Evolutionary conservation across 53 echinoderm and acorn worm genomes (phyloP).

Genomic region (Hippasteria phrygiana): DNA sequence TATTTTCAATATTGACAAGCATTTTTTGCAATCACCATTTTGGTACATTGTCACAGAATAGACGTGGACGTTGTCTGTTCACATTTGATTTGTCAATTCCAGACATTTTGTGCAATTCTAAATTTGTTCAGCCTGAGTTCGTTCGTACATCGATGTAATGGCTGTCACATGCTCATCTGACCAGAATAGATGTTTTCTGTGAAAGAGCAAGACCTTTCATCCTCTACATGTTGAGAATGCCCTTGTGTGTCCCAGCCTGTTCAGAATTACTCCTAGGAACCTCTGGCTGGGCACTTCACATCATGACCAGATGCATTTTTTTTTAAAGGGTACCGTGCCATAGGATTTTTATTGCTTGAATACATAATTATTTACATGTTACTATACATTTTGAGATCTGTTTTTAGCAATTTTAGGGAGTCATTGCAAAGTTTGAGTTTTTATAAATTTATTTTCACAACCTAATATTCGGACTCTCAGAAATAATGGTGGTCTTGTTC

Average conservation of each 20-base stretch:
- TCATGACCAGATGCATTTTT: neutral
- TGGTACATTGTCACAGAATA: too few relatives aligned
- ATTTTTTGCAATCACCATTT: too few relatives aligned
- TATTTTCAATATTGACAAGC: too few relatives aligned
- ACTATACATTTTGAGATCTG: too few relatives aligned
- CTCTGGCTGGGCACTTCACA: neutral
- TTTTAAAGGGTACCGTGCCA: neutral
- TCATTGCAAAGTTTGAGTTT: too few relatives aligned
- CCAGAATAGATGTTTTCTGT: neutral
- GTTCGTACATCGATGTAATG: neutral
- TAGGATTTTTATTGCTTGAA: too few relatives aligned
- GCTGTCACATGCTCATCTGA: neutral
- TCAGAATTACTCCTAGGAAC: neutral
- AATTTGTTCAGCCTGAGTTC: neutral
- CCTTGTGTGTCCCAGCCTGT: constrained; percentile 7
- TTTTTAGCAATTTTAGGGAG: too few relatives aligned
- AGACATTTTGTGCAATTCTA: neutral
- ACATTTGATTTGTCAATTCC: neutral
- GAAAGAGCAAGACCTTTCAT: neutral
- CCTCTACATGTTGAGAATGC: neutral
- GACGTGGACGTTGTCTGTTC: neutral
- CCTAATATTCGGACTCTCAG: too few relatives aligned
- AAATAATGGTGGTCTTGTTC: too few relatives aligned
- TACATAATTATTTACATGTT: too few relatives aligned
- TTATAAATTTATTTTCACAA: too few relatives aligned